phyloP scores from a whole-genome alignment of 2,888 invertebrate genomes.

The Agriopis leucophaearia region DNA sequence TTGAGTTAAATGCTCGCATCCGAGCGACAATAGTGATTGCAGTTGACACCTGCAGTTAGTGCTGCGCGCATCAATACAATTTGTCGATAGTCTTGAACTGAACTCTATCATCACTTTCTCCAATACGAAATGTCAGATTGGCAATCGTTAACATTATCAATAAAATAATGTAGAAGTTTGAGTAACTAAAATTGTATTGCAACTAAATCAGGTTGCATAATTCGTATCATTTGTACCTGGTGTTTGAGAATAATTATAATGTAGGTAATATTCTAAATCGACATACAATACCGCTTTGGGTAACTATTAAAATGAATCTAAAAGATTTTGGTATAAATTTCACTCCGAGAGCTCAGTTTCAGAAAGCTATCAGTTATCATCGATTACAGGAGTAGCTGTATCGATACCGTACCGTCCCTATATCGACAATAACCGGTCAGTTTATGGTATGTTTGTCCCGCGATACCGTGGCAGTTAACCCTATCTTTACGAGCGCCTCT shows the following conservation, averaged over 20 bases:
- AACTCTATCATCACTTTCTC: not conserved
- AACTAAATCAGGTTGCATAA: too few relatives aligned
- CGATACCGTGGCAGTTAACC: slow-evolving; percentile 84
- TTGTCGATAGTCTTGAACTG: slow-evolving; percentile 32
- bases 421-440: slow-evolving; percentile 76
- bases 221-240: too few relatives aligned
- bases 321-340: not conserved
- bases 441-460: slow-evolving; percentile 84
- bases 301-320: too few relatives aligned
- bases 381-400: slow-evolving; percentile 30
- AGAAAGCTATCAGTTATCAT: slow-evolving; percentile 8
- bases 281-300: too few relatives aligned
- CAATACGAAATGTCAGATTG: not conserved
- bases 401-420: slow-evolving; percentile 68
- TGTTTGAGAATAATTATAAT: too few relatives aligned
- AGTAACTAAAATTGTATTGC: too few relatives aligned
- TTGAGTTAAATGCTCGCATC: slow-evolving; percentile 82
- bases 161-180: not conserved
- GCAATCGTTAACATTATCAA: not conserved
- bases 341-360: not conserved
- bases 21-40: slow-evolving; percentile 76
- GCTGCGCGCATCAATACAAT: slow-evolving; percentile 56
- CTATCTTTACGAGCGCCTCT: slow-evolving; percentile 85
- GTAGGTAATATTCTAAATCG: too few relatives aligned
- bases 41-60: slow-evolving; percentile 79